Conservation (phyloP, 2,797 vertebrate species). For the Macropus fuliginosus region DNA sequence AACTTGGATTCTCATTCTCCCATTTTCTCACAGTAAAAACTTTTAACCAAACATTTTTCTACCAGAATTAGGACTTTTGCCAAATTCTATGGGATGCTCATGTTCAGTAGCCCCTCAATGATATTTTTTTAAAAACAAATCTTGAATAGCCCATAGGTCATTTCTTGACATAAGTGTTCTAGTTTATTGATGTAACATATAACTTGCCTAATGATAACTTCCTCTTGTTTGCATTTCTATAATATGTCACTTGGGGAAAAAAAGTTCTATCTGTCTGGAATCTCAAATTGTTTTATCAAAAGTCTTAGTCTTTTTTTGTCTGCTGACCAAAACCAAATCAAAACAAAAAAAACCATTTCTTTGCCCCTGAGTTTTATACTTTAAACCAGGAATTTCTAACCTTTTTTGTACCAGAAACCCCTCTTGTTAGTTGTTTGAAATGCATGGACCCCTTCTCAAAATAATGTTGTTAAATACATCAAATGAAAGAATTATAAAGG, state of each 20-base stretch:
- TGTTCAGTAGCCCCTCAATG: not conserved
- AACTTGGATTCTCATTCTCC: not conserved
- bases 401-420: not conserved
- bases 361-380: not conserved
- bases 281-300: slow-evolving; percentile 46
- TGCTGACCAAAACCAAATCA: not conserved
- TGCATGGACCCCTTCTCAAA: not conserved
- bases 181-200: not conserved
- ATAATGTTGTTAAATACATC: not conserved
- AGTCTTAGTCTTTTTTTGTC: not conserved
- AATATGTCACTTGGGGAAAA: not conserved
- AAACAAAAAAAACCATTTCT: slow-evolving; percentile 33
- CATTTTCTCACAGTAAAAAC: slow-evolving; percentile 17
- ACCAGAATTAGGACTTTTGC: slow-evolving; percentile 5
- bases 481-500: not conserved
- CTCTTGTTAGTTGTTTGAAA: not conserved
- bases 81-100: not conserved
- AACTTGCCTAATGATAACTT: not conserved
- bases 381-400: not conserved
- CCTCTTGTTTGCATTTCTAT: not conserved
- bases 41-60: slow-evolving; percentile 9
- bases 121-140: not conserved
- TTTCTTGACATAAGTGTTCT: not conserved
- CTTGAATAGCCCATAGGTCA: not conserved
- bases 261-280: not conserved